Base-by-base conservation (phyloP, 2,888 invertebrate genomes). In the Eledona agricola region DNA sequence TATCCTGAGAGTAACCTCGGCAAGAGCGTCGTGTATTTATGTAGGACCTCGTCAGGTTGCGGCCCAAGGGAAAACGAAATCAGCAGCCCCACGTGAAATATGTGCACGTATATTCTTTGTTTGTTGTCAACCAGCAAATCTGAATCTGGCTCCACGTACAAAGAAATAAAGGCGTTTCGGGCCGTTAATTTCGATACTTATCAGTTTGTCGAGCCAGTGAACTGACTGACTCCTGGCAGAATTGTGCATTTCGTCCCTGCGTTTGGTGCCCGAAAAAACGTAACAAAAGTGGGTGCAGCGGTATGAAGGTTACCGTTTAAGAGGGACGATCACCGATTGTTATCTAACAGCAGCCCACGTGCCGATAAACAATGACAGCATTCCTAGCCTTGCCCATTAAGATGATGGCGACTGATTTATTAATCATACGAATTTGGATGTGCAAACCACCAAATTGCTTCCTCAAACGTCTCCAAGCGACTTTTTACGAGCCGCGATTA, bases 331-430 rank as follows among this genome's bases (percentile, higher is more conserved):
- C 45, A 13, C 11, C 35, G 51, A 51, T 51, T 51, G 42, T 43
- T 51, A 51, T 51, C 51, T 51, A 43, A 43, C 45, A 11, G 26
- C 35, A 15, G 22, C 51, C 51, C 51, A 51, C 51, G 51, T 51
- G 51, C 28, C 51, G 43, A 51, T 51, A 45, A 51, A 51, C 51
- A 51, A 51, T 51, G 51, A 35, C 51, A 51, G 22, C 51, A 45
- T 45, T 51, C 47, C 37, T 47, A 37, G 47, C 37, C 47, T 20
- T 47, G 29, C 47, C 47, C 47, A 47, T 20, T 15, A 31, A 26
- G 31, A 43, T 12, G 43, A 46, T 16, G 19, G 15, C n/a, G 38
- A 38, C 26, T 26, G 26, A 26, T 43, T 43, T 26, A 10, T 32
- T 20, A 23, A 29, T 42, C 42, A 31, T 31, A 43, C 11, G 13